These are phyloP conservation scores for Helarctos malayanus DNA, from an alignment of 2,797 vertebrate genomes.

Conservation along the genomic window DNA sequence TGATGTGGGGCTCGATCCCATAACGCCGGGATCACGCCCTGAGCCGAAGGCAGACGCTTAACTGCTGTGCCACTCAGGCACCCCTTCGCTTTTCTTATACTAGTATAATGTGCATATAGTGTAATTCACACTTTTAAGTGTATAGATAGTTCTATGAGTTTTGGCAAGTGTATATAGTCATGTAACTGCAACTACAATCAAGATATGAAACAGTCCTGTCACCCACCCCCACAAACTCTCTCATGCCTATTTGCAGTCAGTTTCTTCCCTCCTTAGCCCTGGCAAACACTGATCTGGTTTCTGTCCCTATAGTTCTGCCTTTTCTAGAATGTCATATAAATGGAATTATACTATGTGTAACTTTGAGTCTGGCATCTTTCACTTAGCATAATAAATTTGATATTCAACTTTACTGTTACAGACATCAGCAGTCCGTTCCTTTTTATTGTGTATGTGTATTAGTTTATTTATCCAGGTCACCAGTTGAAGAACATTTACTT, in stretches of 20 bases:
- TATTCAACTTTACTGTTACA: neutral
- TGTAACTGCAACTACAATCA: constrained; percentile 17
- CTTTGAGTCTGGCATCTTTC: constrained; percentile 10
- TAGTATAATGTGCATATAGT: neutral
- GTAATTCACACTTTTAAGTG: neutral
- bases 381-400: neutral
- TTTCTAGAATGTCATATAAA: neutral
- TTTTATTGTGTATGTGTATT: neutral
- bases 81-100: neutral
- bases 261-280: neutral
- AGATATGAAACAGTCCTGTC: neutral
- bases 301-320: neutral
- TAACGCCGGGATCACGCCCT: too few relatives aligned
- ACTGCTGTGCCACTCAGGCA: too few relatives aligned
- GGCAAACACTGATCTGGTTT: constrained; percentile 29
- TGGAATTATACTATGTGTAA: neutral
- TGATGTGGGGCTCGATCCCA: too few relatives aligned
- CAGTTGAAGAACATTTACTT: constrained; percentile 39
- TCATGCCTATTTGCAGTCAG: neutral
- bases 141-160: neutral
- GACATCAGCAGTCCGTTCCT: neutral
- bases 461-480: constrained; percentile 36
- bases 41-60: too few relatives aligned
- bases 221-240: neutral
- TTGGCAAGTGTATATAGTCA: neutral